Evolutionary conservation across 2,888 invertebrate species (phyloP).

Genomic region (Tenthredo mesomela): DNA sequence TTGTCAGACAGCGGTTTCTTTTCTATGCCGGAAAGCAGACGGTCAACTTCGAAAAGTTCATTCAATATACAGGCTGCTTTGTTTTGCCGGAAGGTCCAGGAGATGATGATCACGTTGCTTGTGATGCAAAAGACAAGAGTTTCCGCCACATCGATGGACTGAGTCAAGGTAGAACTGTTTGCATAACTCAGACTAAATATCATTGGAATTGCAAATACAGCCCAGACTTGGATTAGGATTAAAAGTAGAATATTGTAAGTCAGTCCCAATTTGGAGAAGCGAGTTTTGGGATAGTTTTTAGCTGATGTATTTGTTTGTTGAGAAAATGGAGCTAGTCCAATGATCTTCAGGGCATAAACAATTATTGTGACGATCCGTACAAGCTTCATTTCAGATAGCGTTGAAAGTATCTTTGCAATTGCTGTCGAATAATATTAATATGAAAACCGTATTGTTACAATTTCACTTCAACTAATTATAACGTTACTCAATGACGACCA

Average conservation of each 20-base stretch:
- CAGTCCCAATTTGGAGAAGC: constrained; percentile 8
- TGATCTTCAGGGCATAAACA: neutral
- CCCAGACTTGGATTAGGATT: neutral
- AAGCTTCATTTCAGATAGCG: neutral
- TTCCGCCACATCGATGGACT: neutral
- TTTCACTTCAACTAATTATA: neutral
- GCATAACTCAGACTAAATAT: no score
- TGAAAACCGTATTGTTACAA: neutral
- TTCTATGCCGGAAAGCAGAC: no score
- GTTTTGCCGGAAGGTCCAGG: neutral
- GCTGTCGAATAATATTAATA: neutral
- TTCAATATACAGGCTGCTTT: neutral
- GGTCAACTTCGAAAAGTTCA: no score
- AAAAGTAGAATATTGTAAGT: constrained; percentile 7
- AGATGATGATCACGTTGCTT: neutral
- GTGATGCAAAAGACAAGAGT: neutral
- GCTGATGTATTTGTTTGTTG: neutral
- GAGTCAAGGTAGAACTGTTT: neutral
- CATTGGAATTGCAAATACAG: neutral
- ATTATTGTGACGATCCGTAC: neutral
- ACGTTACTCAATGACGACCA: neutral
- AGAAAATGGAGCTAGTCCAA: constrained; percentile 25
- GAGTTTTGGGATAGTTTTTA: neutral
- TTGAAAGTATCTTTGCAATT: neutral
- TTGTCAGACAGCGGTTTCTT: no score